These are phyloP conservation scores for Dendropsophus ebraccatus DNA, from an alignment of 2,113 vertebrate genomes.

Conservation along the genomic window DNA sequence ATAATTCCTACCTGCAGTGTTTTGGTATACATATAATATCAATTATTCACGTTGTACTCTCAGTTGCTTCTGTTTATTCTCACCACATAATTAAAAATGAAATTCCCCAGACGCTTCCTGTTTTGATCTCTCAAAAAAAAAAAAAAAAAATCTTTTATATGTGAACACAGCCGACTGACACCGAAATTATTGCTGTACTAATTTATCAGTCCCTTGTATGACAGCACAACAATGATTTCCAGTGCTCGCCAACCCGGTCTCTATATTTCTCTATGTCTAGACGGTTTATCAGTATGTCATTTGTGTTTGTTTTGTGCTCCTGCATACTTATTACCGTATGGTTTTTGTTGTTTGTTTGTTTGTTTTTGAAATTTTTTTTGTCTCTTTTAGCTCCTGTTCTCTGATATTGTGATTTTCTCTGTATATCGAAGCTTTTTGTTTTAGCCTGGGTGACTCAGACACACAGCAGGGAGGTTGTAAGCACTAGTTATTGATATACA, in stretches of 20 bases:
- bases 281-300: background rate
- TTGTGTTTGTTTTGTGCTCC: background rate
- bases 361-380: background rate
- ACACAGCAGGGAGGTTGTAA: too few species aligned
- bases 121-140: conserved; percentile 35
- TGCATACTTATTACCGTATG: background rate
- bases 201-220: background rate
- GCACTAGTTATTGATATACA: too few species aligned
- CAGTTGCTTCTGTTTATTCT: conserved; percentile 45
- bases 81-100: conserved; percentile 49
- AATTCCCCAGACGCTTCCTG: conserved; percentile 29
- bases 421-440: too few species aligned
- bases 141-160: conserved; percentile 12
- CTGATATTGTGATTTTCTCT: too few species aligned
- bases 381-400: background rate
- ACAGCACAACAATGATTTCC: background rate
- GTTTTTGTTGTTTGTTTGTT: background rate
- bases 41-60: conserved; percentile 48
- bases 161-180: background rate
- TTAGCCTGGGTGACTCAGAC: too few species aligned
- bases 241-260: background rate
- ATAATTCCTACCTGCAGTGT: conserved; percentile 51
- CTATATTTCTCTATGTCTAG: conserved; percentile 1
- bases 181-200: background rate
- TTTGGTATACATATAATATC: conserved; percentile 19